Evolutionary conservation across 2,888 invertebrate genomes (phyloP).

Genomic region (Ophonus ardosiacus): DNA sequence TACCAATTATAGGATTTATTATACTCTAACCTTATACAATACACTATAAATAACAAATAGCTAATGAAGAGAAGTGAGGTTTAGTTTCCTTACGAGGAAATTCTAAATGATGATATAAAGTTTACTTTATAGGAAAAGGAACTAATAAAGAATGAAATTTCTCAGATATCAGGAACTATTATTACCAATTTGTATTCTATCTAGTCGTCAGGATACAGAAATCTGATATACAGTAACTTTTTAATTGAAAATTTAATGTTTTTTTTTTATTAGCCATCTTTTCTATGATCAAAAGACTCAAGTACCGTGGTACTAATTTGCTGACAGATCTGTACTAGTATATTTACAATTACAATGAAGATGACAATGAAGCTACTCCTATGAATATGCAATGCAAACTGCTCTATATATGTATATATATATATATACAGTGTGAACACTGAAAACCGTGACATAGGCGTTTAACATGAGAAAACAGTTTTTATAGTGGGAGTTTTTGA

Average conservation of each 20-base stretch:
- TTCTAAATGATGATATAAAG: not conserved
- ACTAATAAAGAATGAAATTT: not conserved
- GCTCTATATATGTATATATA: too few species aligned
- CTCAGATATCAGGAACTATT: not conserved
- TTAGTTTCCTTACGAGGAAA: not conserved
- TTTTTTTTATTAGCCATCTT: too few species aligned
- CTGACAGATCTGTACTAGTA: too few species aligned
- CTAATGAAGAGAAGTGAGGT: not conserved
- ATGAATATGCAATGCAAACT: too few species aligned
- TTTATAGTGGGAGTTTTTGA: too few species aligned
- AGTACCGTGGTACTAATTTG: too few species aligned
- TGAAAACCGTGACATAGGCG: too few species aligned
- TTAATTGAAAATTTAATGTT: not conserved
- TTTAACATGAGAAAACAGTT: too few species aligned
- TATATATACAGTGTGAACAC: too few species aligned
- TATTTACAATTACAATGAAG: too few species aligned
- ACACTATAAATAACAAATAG: not conserved
- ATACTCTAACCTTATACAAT: conserved; percentile 8
- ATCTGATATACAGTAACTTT: not conserved
- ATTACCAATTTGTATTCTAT: not conserved
- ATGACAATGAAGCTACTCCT: too few species aligned
- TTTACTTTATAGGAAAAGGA: not conserved
- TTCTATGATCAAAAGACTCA: too few species aligned
- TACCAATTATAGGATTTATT: conserved; percentile 32
- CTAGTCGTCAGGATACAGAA: not conserved